These are phyloP conservation scores for Centropus unirufus DNA, from an alignment of 2,113 vertebrate species.

Conservation along the genomic window DNA sequence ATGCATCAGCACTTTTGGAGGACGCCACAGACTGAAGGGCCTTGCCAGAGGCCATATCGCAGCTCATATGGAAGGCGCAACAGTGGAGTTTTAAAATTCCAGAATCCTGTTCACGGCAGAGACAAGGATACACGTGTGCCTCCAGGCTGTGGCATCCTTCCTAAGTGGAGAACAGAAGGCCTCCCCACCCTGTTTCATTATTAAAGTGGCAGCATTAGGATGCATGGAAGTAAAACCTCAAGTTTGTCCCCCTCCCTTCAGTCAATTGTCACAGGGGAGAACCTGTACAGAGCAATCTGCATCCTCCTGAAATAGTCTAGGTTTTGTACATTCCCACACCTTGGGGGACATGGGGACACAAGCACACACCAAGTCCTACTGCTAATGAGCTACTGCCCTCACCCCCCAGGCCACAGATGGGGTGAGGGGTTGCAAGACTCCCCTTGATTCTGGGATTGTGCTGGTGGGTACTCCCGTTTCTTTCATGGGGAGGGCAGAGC, in stretches of 20 bases:
- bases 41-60: slow-evolving; percentile 58
- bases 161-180: not conserved
- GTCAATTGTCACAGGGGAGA: not conserved
- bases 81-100: not conserved
- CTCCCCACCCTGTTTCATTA: too few relatives aligned
- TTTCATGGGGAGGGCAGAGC: too few relatives aligned
- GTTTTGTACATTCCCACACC: not conserved
- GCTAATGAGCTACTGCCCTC: not conserved
- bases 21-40: not conserved
- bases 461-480: too few relatives aligned
- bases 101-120: not conserved
- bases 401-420: not conserved
- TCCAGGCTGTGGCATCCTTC: not conserved
- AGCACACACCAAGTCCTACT: not conserved
- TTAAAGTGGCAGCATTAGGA: not conserved
- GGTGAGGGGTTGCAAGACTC: too few relatives aligned
- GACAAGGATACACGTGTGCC: not conserved
- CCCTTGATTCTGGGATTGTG: too few relatives aligned
- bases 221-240: not conserved
- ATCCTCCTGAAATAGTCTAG: accelerated
- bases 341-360: accelerated
- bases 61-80: slow-evolving; percentile 56
- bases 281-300: not conserved
- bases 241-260: not conserved
- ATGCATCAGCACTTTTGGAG: slow-evolving; percentile 31